phyloP scores from a whole-genome alignment of 1,140 invertebrate genomes.

The Colletes latitarsis region DNA sequence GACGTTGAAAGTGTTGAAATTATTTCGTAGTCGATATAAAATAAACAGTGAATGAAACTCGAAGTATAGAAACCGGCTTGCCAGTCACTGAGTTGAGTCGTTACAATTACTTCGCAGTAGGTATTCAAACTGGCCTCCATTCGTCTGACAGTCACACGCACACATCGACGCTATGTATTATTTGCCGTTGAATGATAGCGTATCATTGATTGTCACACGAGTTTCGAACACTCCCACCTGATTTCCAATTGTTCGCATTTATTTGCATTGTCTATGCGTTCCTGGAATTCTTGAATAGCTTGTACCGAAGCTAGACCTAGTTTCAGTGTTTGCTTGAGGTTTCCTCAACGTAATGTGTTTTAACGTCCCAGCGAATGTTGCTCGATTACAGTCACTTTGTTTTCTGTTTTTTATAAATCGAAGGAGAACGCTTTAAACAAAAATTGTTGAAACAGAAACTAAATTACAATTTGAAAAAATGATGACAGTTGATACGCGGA shows the following conservation, averaged over 20 bases:
- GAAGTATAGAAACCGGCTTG: too few species aligned
- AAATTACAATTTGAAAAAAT: not conserved
- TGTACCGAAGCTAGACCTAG: not conserved
- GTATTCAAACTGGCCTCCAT: not conserved
- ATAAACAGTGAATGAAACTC: too few species aligned
- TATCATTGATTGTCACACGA: not conserved
- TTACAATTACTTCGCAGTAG: not conserved
- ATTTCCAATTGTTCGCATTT: not conserved
- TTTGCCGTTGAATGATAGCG: not conserved
- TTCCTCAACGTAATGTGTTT: too few species aligned
- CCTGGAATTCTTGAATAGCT: not conserved
- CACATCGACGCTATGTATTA: not conserved
- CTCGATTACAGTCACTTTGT: too few species aligned
- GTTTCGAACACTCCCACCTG: conserved; percentile 4
- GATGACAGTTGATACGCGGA: not conserved
- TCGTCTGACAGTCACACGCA: not conserved
- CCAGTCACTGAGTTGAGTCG: too few species aligned
- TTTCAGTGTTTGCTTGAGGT: not conserved
- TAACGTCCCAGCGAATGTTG: too few species aligned
- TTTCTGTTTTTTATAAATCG: too few species aligned
- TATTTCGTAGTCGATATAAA: too few species aligned
- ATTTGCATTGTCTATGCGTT: not conserved
- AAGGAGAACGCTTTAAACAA: too few species aligned
- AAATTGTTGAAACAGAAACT: too few species aligned
- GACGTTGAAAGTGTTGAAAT: too few species aligned